phyloP scores from a whole-genome alignment of 2,113 vertebrate genomes.

The Misgurnus mizolepis region DNA sequence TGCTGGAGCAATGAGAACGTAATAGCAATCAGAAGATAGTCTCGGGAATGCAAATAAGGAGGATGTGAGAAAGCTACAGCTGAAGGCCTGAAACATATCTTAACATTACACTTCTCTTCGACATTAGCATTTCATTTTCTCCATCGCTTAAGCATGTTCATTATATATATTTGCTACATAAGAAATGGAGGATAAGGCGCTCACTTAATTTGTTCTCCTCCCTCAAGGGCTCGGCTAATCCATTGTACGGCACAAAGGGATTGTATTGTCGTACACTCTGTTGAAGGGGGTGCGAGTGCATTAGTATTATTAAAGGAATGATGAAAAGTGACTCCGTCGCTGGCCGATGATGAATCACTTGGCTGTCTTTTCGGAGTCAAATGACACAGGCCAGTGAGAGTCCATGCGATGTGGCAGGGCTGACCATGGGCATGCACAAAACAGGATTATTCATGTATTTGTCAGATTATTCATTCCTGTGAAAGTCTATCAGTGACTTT shows the following conservation, averaged over 20 bases:
- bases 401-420: slow-evolving; percentile 37
- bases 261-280: slow-evolving; percentile 50
- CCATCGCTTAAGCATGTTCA: slow-evolving; percentile 60
- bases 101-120: slow-evolving; percentile 55
- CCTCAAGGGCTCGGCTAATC: slow-evolving; percentile 52
- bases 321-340: slow-evolving; percentile 69
- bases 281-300: slow-evolving; percentile 57
- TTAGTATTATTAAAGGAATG: slow-evolving; percentile 76
- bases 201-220: slow-evolving; percentile 49
- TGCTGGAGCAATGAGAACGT: slow-evolving; percentile 33
- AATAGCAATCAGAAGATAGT: slow-evolving; percentile 46
- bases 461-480: not conserved
- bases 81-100: slow-evolving; percentile 22
- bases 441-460: not conserved
- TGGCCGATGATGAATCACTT: slow-evolving; percentile 47
- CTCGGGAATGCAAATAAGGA: slow-evolving; percentile 51
- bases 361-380: slow-evolving; percentile 63
- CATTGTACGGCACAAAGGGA: slow-evolving; percentile 45
- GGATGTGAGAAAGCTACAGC: slow-evolving; percentile 39
- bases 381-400: slow-evolving; percentile 57
- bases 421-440: slow-evolving; percentile 16
- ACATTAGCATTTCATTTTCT: slow-evolving; percentile 72
- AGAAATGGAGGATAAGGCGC: slow-evolving; percentile 40
- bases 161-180: slow-evolving; percentile 50
- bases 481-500: slow-evolving; percentile 9